A percentile compares a stretch with the other conserved stretches of the same genome.
Conservation (phyloP, 2,888 invertebrate species). For the Drosophila rellima region DNA sequence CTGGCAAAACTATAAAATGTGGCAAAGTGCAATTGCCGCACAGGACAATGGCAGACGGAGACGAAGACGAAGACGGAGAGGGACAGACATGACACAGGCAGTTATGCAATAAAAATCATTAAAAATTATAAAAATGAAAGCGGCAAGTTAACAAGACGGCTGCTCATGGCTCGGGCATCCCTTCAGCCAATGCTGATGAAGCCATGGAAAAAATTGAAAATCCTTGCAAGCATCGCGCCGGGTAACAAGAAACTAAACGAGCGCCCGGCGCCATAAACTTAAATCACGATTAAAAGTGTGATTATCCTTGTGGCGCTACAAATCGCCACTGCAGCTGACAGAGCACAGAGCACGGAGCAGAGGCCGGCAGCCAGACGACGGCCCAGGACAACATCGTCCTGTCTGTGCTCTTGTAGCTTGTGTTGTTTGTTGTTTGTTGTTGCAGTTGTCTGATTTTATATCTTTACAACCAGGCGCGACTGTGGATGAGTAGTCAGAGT, state of each 20-base stretch:
- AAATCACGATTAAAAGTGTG: conserved; percentile 86
- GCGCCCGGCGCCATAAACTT: conserved; percentile 81
- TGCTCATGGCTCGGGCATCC: conserved; percentile 4
- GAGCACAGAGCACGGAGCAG: conserved; percentile 36
- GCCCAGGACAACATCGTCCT: conserved; percentile 45
- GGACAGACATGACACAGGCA: conserved; percentile 39
- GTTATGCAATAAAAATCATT: conserved; percentile 81
- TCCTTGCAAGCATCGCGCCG: conserved; percentile 41
- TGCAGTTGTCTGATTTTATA: conserved; percentile 80
- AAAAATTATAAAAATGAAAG: conserved; percentile 80
- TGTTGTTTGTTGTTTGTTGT: conserved; percentile 53
- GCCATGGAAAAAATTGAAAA: conserved; percentile 60
- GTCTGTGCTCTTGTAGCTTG: conserved; percentile 17
- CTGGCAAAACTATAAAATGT: conserved; percentile 70
- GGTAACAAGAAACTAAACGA: conserved; percentile 77
- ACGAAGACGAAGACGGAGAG: conserved; percentile 8
- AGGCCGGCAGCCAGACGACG: conserved; percentile 14
- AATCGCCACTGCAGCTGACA: conserved; percentile 83
- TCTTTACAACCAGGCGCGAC: conserved; percentile 78
- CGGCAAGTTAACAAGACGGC: conserved; percentile 70
- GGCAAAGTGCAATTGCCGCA: conserved; percentile 80
- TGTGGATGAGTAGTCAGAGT: conserved; percentile 65
- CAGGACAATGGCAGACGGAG: conserved; percentile 51
- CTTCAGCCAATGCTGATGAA: conserved; percentile 45
- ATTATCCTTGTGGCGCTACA: conserved; percentile 85